Evolutionary conservation across 2,797 vertebrate species (phyloP).

Genomic region (Chiloscyllium punctatum): DNA sequence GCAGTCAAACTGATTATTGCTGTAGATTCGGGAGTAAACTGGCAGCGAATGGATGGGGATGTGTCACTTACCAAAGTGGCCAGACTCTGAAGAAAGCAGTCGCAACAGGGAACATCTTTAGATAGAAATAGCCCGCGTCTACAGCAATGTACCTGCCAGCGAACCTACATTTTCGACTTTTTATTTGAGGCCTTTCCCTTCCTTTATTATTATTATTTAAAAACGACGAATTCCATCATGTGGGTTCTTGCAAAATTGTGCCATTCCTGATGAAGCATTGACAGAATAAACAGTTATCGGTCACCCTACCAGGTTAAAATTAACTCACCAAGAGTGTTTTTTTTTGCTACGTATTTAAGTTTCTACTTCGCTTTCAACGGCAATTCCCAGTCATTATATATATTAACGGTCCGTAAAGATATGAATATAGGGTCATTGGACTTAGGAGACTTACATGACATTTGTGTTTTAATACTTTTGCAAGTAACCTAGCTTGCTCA

Average conservation of each 20-base stretch:
- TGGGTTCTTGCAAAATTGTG: neutral
- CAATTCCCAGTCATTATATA: neutral
- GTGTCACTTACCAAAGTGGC: neutral
- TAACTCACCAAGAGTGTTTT: neutral
- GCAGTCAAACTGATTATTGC: neutral
- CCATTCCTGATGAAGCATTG: neutral
- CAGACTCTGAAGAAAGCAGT: neutral
- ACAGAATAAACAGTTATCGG: neutral
- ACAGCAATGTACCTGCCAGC: neutral
- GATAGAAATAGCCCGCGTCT: no score
- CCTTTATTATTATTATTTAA: neutral
- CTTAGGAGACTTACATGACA: neutral
- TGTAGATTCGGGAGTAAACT: neutral
- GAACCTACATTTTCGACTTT: neutral
- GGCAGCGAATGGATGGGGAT: conserved; percentile 4
- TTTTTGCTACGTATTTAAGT: neutral
- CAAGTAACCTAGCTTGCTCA: neutral
- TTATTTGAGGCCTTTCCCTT: neutral
- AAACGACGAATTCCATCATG: neutral
- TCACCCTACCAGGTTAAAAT: neutral
- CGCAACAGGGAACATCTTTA: no score
- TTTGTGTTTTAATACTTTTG: neutral
- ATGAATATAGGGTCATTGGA: neutral
- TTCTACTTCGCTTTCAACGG: neutral
- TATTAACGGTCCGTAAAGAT: neutral